phyloP scores from a whole-genome alignment of 2,888 invertebrate genomes.

The Acanthoscelides obtectus region DNA sequence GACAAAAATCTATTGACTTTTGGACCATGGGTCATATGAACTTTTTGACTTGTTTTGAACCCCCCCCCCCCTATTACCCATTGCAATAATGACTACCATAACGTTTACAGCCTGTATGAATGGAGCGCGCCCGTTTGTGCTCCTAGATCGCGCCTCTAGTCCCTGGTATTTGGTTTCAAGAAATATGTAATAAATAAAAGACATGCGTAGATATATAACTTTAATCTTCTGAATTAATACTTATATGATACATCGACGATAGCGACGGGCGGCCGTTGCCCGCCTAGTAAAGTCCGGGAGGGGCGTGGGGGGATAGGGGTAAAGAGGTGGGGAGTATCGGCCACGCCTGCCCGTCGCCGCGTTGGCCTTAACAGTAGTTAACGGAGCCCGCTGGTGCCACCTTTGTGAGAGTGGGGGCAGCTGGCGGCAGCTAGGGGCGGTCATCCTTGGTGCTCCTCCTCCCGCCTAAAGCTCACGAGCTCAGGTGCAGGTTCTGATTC shows the following conservation, averaged over 20 bases:
- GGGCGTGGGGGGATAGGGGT: background rate
- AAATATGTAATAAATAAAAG: background rate
- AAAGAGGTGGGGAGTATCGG: background rate
- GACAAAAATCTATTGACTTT: too few species aligned
- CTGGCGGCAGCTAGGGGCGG: background rate
- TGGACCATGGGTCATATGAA: too few species aligned
- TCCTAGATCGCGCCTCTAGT: too few species aligned
- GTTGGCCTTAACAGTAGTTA: background rate
- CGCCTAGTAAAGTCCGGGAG: background rate
- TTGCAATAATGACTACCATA: too few species aligned
- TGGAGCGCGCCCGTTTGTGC: too few species aligned
- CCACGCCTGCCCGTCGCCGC: background rate
- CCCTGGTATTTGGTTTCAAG: too few species aligned
- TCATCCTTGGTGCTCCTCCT: background rate
- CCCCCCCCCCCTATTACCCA: too few species aligned
- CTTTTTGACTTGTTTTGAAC: too few species aligned
- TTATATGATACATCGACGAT: conserved; percentile 26
- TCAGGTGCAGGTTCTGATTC: conserved; percentile 51
- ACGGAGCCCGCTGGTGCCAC: background rate
- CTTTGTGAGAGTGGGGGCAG: background rate
- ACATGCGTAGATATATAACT: conserved; percentile 23
- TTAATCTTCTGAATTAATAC: conserved; percentile 43
- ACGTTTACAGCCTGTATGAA: too few species aligned
- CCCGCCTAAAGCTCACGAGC: conserved; percentile 26
- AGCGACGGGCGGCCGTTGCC: background rate